These are phyloP conservation scores for Fulmarus glacialis DNA, from an alignment of 2,113 vertebrate genomes.

Conservation along the genomic window DNA sequence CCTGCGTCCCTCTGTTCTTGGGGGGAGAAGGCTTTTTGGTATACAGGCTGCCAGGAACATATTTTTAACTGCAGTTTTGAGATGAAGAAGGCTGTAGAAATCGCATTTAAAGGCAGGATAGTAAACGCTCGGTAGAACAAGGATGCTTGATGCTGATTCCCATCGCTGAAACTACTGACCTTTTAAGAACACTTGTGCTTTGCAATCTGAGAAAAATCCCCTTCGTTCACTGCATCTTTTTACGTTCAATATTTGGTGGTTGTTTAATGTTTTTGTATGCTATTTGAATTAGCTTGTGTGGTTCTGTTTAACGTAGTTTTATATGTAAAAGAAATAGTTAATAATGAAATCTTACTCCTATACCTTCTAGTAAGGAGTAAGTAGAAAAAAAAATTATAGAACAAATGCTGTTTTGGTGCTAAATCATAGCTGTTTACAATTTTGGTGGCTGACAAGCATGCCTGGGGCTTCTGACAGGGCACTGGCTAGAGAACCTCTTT, in stretches of 20 bases:
- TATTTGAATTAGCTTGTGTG: neutral
- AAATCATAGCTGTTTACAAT: neutral
- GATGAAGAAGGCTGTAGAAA: neutral
- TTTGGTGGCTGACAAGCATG: neutral
- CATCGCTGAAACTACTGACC: neutral
- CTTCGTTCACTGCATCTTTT: neutral
- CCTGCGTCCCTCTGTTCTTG: neutral
- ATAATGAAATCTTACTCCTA: neutral
- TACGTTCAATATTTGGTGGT: fast-evolving
- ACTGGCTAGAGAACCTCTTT: neutral
- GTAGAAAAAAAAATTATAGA: neutral
- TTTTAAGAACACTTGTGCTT: neutral
- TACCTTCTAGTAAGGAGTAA: neutral
- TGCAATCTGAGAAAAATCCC: neutral
- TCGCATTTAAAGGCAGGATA: neutral
- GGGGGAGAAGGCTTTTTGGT: neutral
- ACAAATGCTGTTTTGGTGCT: neutral
- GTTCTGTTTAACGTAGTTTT: neutral
- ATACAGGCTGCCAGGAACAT: neutral
- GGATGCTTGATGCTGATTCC: neutral
- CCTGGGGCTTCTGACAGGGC: neutral
- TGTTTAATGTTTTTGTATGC: neutral
- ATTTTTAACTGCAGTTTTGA: neutral
- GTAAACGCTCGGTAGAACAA: too few species aligned
- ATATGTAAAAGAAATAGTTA: neutral